These are phyloP conservation scores for Rafetus swinhoei DNA, from an alignment of 2,113 vertebrate genomes.

Conservation along the genomic window DNA sequence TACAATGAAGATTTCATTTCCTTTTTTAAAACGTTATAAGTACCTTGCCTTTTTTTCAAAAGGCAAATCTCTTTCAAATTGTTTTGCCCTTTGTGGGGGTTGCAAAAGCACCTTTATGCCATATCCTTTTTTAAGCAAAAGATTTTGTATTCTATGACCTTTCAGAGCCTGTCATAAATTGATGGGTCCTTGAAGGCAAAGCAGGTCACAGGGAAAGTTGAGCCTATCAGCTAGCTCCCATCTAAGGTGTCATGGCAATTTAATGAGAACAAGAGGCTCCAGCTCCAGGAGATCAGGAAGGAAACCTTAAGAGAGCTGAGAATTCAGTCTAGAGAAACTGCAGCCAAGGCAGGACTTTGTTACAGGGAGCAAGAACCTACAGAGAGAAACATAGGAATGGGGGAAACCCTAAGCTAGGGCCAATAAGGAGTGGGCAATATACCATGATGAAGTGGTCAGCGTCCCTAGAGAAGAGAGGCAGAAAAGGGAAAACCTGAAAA, in stretches of 20 bases:
- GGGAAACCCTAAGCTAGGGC: not conserved
- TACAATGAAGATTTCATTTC: slow-evolving; percentile 74
- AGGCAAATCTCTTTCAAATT: slow-evolving; percentile 69
- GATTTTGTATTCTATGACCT: slow-evolving; percentile 33
- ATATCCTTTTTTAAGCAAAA: slow-evolving; percentile 56
- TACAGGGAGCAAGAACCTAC: not conserved
- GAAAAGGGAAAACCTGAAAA: not conserved
- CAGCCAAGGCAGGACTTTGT: not conserved
- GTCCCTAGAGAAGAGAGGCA: not conserved
- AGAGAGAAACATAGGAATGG: too few species aligned
- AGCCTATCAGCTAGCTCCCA: not conserved
- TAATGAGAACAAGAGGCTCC: not conserved
- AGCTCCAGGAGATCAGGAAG: not conserved
- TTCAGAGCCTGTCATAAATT: slow-evolving; percentile 55
- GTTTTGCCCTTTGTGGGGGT: slow-evolving; percentile 69
- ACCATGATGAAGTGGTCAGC: too few species aligned
- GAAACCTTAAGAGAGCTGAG: not conserved
- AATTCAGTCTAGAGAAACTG: not conserved
- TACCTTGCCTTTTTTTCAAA: slow-evolving; percentile 71
- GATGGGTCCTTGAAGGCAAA: slow-evolving; percentile 39
- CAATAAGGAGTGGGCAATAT: not conserved
- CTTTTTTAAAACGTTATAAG: slow-evolving; percentile 67
- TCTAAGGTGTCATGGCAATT: not conserved
- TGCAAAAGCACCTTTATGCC: not conserved
- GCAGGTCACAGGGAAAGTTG: too few species aligned